A percentile compares a stretch with the other conserved stretches of the same genome.
These are phyloP conservation scores for Hippocampus zosterae DNA, from an alignment of 2,113 vertebrate genomes.

Conservation along the genomic window DNA sequence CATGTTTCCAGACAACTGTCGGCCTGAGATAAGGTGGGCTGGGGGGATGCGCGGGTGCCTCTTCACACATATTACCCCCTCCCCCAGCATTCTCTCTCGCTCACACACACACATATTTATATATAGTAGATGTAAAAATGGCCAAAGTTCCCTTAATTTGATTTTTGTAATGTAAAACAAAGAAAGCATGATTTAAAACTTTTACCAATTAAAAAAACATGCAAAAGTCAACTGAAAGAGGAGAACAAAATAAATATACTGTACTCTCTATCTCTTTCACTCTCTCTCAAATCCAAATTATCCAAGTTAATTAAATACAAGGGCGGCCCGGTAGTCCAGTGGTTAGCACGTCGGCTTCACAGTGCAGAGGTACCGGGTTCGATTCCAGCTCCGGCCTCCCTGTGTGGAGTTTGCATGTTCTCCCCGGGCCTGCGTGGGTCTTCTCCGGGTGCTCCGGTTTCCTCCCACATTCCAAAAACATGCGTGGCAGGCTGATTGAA, in stretches of 20 bases:
- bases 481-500: too few species aligned
- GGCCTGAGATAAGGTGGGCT: conserved; percentile 90
- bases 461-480: too few species aligned
- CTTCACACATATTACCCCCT: conserved; percentile 60
- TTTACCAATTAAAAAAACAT: neutral
- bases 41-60: conserved; percentile 35
- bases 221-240: neutral
- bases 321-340: too few species aligned
- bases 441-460: too few species aligned
- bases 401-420: too few species aligned
- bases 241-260: neutral
- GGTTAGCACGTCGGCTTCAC: too few species aligned
- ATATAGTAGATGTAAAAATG: neutral
- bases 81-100: neutral
- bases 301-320: too few species aligned
- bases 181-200: neutral
- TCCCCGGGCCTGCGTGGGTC: too few species aligned
- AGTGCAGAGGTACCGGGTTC: too few species aligned
- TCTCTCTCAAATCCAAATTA: too few species aligned
- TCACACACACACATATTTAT: neutral
- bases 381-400: too few species aligned
- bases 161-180: neutral
- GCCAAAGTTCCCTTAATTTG: neutral
- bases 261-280: too few species aligned
- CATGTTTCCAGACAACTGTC: conserved; percentile 99